Evolutionary conservation across 1,140 invertebrate genomes (phyloP), one percentile per base, ranked within the genome.

Genomic region (Chlorops oryzae): DNA sequence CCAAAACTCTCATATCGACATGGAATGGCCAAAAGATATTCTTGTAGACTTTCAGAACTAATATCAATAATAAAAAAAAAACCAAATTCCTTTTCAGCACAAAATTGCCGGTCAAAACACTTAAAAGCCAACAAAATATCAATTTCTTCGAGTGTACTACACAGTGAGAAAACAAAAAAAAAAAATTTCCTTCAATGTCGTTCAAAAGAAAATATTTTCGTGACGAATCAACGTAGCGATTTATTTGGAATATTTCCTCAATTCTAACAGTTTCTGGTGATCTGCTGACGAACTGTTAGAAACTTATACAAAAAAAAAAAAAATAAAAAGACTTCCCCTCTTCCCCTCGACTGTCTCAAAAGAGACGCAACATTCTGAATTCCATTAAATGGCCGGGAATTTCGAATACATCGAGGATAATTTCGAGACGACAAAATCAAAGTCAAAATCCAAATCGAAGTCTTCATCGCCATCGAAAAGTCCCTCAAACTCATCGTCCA

Each of bases 321-420:
- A n/a, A n/a, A n/a, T n/a, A n/a, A n/a, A n/a, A n/a, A n/a, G n/a
- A n/a, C n/a, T n/a, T n/a, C n/a, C n/a, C n/a, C n/a, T n/a, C n/a
- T n/a, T n/a, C n/a, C n/a, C n/a, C n/a, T n/a, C n/a, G n/a, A n/a
- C n/a, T n/a, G n/a, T n/a, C n/a, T n/a, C n/a, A n/a, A n/a, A n/a
- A n/a, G n/a, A n/a, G n/a, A n/a, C 10, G 9, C n/a, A 24, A 41
- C 37, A 10, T 9, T 13, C 6, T 12, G 24, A 34, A 34, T 37
- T 20, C n/a, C 15, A 17, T 24, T 49, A 28, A 50, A 70, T 70
- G 66, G 66, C 60, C 58, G 66, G 62, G 47, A 63, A 63, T 52
- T 66, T 54, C 47, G 59, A 61, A 34, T 61, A 58, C 32, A 64
- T 61, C 17, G 59, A 65, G 50, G 63, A 65, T 44, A 56, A 56